phyloP scores from a whole-genome alignment of 2,113 vertebrate genomes.

The Galbula dea region DNA sequence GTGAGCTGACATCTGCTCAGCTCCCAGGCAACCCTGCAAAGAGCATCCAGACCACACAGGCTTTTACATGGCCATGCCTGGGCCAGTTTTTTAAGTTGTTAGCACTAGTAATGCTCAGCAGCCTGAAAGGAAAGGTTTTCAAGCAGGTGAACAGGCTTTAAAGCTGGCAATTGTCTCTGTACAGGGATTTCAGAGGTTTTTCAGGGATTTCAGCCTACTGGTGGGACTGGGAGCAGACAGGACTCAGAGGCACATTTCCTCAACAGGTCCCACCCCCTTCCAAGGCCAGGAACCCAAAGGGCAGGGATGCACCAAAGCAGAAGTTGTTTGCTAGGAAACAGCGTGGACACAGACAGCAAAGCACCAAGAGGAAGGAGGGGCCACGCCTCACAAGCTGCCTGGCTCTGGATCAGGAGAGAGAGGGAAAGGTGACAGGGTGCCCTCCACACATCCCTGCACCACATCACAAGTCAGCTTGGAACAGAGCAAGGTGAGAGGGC shows the following conservation, averaged over 20 bases:
- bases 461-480: background rate
- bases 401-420: background rate
- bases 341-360: accelerated
- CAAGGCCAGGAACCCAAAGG: background rate
- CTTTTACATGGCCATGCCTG: background rate
- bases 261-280: background rate
- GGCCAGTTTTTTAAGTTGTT: background rate
- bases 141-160: background rate
- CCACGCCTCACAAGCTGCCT: accelerated
- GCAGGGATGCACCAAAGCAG: background rate
- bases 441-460: background rate
- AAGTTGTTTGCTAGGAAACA: background rate
- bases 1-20: accelerated
- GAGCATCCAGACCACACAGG: background rate
- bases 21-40: background rate
- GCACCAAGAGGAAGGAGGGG: background rate
- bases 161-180: background rate
- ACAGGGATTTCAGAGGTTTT: background rate
- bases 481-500: background rate
- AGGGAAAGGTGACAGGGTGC: background rate
- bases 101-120: background rate
- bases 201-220: too few species aligned
- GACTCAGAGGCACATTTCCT: accelerated
- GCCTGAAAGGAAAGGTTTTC: background rate
- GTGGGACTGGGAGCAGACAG: background rate